phyloP scores from a whole-genome alignment of 2,888 invertebrate genomes.

The Coecobrya sp. region DNA sequence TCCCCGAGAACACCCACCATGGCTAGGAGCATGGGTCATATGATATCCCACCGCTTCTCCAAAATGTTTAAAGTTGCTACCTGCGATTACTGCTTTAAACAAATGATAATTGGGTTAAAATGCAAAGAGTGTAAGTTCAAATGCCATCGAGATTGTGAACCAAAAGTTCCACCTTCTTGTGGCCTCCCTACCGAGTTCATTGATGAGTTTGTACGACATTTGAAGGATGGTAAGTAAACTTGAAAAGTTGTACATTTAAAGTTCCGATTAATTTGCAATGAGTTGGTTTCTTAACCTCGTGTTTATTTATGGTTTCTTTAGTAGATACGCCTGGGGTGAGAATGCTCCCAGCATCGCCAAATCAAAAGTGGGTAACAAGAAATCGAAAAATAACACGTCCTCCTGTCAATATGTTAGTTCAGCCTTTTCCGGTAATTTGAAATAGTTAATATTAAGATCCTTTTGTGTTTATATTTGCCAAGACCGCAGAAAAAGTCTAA shows the following conservation, averaged over 20 bases:
- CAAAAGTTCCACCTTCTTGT: slow-evolving; percentile 97
- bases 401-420: slow-evolving; percentile 88
- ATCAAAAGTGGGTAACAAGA: slow-evolving; percentile 77
- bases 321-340: slow-evolving; percentile 80
- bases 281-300: too few species aligned
- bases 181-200: slow-evolving; percentile 95
- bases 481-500: neutral
- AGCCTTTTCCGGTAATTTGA: slow-evolving; percentile 89
- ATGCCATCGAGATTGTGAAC: slow-evolving; percentile 95
- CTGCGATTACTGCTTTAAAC: slow-evolving; percentile 96
- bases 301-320: too few species aligned
- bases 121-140: slow-evolving; percentile 98
- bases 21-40: slow-evolving; percentile 94
- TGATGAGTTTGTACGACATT: slow-evolving; percentile 91
- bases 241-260: too few species aligned
- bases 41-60: slow-evolving; percentile 96
- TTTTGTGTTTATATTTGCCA: slow-evolving; percentile 30
- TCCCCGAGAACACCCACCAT: slow-evolving; percentile 94
- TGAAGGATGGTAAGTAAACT: slow-evolving; percentile 89
- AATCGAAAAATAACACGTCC: slow-evolving; percentile 84
- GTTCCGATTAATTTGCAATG: too few species aligned
- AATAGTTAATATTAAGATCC: neutral
- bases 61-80: slow-evolving; percentile 96
- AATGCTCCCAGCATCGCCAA: slow-evolving; percentile 84
- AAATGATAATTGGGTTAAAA: slow-evolving; percentile 95